phyloP scores from a whole-genome alignment of 2,113 vertebrate genomes.

The Corythaeola cristata region DNA sequence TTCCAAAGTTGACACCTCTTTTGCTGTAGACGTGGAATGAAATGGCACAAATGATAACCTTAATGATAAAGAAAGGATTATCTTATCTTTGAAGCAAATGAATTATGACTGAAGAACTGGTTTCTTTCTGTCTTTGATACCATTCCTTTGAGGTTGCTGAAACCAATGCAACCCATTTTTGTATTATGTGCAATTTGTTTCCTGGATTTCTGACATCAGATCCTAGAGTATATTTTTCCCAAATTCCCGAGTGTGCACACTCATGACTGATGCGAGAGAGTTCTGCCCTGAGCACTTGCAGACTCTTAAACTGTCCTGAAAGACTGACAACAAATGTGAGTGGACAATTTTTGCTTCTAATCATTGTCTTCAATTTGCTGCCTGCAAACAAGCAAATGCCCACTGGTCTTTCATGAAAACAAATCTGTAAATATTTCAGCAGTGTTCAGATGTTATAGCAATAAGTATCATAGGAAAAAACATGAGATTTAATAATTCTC shows the following conservation, averaged over 20 bases:
- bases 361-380: background rate
- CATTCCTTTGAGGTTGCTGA: background rate
- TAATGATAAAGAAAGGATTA: background rate
- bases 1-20: background rate
- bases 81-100: background rate
- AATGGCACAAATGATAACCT: background rate
- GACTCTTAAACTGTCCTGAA: background rate
- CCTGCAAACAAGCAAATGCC: background rate
- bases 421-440: background rate
- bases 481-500: background rate
- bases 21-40: rapidly evolving
- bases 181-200: background rate
- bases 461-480: background rate
- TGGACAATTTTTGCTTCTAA: background rate
- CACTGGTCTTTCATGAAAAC: background rate
- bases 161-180: background rate
- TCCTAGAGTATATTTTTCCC: background rate
- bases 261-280: rapidly evolving
- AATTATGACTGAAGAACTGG: background rate
- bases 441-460: background rate
- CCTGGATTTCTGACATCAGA: background rate
- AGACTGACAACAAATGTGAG: background rate
- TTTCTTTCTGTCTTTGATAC: background rate
- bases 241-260: rapidly evolving
- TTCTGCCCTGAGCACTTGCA: background rate